Percentiles rank a stretch among this genome's conserved stretches.
phyloP scores from a whole-genome alignment of 2,113 vertebrate species.

The Pygoscelis antarcticus region DNA sequence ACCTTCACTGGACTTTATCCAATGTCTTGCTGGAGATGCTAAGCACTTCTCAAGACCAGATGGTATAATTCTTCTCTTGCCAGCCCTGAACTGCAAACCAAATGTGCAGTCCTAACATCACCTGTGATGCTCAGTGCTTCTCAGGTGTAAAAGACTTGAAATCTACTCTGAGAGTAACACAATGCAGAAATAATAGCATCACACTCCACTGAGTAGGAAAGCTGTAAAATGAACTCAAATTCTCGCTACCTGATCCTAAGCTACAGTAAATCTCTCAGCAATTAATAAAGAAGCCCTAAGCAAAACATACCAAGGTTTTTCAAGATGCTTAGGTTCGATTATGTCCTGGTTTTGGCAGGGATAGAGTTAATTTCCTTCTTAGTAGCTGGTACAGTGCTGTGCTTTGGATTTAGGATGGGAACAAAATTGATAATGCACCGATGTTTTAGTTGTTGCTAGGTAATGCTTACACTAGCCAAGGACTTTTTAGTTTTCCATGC shows the following conservation, averaged over 20 bases:
- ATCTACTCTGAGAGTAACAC: background rate
- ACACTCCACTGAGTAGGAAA: background rate
- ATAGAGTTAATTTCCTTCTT: no score
- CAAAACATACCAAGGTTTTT: background rate
- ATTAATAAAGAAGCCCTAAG: background rate
- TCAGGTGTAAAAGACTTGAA: background rate
- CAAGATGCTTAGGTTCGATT: background rate
- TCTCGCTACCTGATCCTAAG: background rate
- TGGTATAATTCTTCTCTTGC: background rate
- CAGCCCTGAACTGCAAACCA: slow-evolving; percentile 12
- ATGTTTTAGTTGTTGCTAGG: no score
- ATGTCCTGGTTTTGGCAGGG: background rate
- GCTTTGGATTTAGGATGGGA: no score
- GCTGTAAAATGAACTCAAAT: background rate
- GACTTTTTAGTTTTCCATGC: no score
- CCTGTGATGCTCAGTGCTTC: background rate
- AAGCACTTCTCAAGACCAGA: slow-evolving; percentile 29
- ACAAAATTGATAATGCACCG: no score
- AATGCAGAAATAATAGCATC: background rate
- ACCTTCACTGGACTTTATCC: background rate
- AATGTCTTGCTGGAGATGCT: slow-evolving; percentile 24
- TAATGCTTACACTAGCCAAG: no score
- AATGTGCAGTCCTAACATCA: background rate
- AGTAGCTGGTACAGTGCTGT: no score
- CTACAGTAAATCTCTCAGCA: background rate